Evolutionary conservation across 64 coral and sea anemone genomes (phyloP), one percentile per base, ranked within the genome.

Genomic region (Montipora foliosa): DNA sequence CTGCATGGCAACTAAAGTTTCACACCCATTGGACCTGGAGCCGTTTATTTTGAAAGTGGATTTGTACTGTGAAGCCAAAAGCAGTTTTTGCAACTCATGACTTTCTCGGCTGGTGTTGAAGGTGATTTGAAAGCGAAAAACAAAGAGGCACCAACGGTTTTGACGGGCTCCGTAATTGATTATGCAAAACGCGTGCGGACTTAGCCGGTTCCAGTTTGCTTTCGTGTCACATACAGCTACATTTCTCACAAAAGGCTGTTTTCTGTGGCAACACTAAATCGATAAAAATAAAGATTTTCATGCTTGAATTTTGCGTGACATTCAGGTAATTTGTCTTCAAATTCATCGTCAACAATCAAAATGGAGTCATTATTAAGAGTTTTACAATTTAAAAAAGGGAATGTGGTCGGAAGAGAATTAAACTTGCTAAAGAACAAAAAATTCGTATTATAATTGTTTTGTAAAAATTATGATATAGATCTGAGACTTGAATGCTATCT

Each of bases 131-230:
- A 1, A 71, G 68, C 10, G 5, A 64, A 50, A 7, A n/a, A 49
- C 44, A 86, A 86, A 67, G 71, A 15, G n/a, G 6, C 45, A 86
- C 76, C 76, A 78, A 49, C 19, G 14, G 17, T 71, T 82, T 72
- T 86, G 37, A 71, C 66, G 44, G 44, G 82, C 44, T 10, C 19
- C 15, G 21, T 86, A 71, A 86, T 86, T 86, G 82, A 86, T 68
- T 86, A 86, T 86, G 67, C 64, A 86, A 46, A n/a, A 86, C 5
- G 47, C 82, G 82, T 86, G 82, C 45, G n/a, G 17, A 13, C 3
- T 22, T 3, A 5, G 14, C 79, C 53, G 53, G 17, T 45, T 71
- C 82, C 82, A 49, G 82, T 46, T 24, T 49, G 15, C 12, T 44
- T 19, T 58, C 81, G 81, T 47, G 81, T 84, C 60, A 66, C 46